Conservation (phyloP, 2,113 vertebrate species). For the Lepisosteus osseus region DNA sequence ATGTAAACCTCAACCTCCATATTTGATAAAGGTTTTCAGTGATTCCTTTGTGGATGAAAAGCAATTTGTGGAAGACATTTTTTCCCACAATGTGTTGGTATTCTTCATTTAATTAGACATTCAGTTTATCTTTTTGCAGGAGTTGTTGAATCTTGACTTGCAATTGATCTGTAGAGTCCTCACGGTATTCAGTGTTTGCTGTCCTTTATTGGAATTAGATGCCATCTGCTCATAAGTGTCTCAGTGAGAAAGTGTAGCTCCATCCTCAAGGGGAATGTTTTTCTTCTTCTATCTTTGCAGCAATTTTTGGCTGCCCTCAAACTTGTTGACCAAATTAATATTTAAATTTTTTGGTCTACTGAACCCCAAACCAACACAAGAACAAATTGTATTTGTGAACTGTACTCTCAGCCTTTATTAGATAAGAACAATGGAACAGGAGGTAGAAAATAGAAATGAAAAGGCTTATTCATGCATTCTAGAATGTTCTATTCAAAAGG, state of each 20-base stretch:
- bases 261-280: neutral
- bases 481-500: no score
- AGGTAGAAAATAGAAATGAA: no score
- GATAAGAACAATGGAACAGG: no score
- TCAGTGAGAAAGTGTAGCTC: neutral
- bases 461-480: no score
- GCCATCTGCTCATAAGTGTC: slow-evolving; percentile 9
- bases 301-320: neutral
- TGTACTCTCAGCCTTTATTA: no score
- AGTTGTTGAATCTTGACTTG: neutral
- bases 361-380: no score
- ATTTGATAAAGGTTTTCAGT: slow-evolving; percentile 25
- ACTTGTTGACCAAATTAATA: no score
- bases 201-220: slow-evolving; percentile 20
- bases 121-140: neutral
- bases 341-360: no score
- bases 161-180: slow-evolving; percentile 19
- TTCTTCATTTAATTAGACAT: slow-evolving; percentile 14
- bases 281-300: neutral
- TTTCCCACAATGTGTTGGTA: slow-evolving; percentile 13
- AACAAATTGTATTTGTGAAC: no score
- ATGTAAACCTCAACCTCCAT: neutral
- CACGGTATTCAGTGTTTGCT: slow-evolving; percentile 6
- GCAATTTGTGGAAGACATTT: slow-evolving; percentile 7
- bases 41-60: slow-evolving; percentile 11